Percentiles rank a stretch among this genome's conserved stretches.
Evolutionary conservation across 2,888 invertebrate species (phyloP).

Genomic region (Dolichomitus sp.): DNA sequence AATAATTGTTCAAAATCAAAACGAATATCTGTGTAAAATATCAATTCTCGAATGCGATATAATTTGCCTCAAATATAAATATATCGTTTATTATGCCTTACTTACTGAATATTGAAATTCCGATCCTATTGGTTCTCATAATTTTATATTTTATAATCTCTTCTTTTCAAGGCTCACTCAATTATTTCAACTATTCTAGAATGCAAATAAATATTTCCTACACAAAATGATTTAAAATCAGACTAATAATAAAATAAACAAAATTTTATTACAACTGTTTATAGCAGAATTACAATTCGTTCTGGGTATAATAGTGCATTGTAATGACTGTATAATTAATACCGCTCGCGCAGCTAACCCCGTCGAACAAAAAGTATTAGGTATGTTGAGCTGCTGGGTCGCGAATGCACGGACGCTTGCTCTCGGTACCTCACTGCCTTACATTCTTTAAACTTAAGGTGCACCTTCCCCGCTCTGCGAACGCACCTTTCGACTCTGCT

Average conservation of each 20-base stretch:
- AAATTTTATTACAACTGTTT: neutral
- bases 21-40: neutral
- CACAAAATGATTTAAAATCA: no score
- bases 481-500: slow-evolving; percentile 13
- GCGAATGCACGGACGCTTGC: neutral
- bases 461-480: slow-evolving; percentile 10
- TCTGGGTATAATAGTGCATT: slow-evolving; percentile 25
- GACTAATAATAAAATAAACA: no score
- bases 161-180: no score
- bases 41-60: no score
- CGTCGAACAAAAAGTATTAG: slow-evolving; percentile 13
- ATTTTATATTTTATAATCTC: no score
- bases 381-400: slow-evolving; percentile 4
- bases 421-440: slow-evolving; percentile 20
- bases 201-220: no score
- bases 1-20: neutral
- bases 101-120: no score
- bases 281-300: slow-evolving; percentile 14
- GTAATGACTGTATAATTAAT: slow-evolving; percentile 29
- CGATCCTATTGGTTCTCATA: no score
- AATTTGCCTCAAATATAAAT: no score
- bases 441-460: slow-evolving; percentile 16
- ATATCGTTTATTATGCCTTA: no score
- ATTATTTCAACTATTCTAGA: no score
- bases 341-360: neutral